Percentiles rank a stretch among this genome's conserved stretches.
These are phyloP conservation scores for Zosterops pallidus DNA, from an alignment of 2,113 vertebrate species.

Conservation along the genomic window DNA sequence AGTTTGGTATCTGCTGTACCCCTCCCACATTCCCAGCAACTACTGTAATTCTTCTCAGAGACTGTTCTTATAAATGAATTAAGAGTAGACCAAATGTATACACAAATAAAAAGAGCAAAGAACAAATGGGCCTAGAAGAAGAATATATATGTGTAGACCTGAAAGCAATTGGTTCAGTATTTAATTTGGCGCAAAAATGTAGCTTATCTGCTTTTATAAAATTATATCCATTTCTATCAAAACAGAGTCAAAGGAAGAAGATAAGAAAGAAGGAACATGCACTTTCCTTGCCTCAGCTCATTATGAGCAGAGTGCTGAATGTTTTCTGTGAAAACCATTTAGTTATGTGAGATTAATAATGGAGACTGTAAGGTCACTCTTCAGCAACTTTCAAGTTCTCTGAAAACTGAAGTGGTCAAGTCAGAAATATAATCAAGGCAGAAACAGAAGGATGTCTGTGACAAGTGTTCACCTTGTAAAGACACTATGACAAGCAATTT, in stretches of 20 bases:
- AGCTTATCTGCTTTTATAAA: neutral
- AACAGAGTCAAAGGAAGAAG: neutral
- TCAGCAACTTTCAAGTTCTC: conserved; percentile 35
- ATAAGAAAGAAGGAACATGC: neutral
- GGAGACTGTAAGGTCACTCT: conserved; percentile 42
- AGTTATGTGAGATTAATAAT: conserved; percentile 36
- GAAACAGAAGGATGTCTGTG: conserved; percentile 61
- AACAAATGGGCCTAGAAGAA: neutral
- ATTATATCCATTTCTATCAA: neutral
- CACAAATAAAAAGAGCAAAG: neutral
- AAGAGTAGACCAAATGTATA: neutral
- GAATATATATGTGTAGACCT: neutral
- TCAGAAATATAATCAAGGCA: conserved; percentile 56
- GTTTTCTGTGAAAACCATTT: neutral
- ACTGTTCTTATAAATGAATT: neutral
- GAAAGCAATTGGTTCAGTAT: neutral
- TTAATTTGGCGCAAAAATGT: neutral
- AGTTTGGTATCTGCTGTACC: neutral
- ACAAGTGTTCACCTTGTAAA: conserved; percentile 63
- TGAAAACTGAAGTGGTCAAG: conserved; percentile 54
- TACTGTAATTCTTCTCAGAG: neutral
- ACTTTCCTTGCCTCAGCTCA: neutral
- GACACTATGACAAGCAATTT: conserved; percentile 65
- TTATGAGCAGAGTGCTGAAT: neutral
- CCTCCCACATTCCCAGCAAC: neutral